phyloP scores from a whole-genome alignment of 1,140 invertebrate genomes.

The Aphidius ervi region DNA sequence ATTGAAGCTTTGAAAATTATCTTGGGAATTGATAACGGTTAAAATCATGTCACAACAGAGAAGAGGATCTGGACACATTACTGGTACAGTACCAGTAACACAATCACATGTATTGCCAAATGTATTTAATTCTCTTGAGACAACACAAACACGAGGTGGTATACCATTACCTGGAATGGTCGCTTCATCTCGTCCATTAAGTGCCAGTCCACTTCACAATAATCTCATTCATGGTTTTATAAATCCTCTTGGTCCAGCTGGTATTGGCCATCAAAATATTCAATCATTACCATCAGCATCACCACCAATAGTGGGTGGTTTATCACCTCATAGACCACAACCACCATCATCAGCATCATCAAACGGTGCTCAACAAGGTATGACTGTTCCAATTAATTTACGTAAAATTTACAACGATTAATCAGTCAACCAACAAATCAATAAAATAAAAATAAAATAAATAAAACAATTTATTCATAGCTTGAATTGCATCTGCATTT shows the following conservation, averaged over 20 bases:
- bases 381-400: slow-evolving; percentile 20
- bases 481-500: too few species aligned
- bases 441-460: too few species aligned
- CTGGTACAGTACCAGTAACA: slow-evolving; percentile 24
- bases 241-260: slow-evolving; percentile 44
- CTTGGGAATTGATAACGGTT: too few species aligned
- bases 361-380: slow-evolving; percentile 41
- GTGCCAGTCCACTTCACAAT: slow-evolving; percentile 33
- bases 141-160: slow-evolving; percentile 39
- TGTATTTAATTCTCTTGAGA: slow-evolving; percentile 33
- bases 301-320: slow-evolving; percentile 24
- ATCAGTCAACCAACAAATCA: too few species aligned
- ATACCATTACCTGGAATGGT: slow-evolving; percentile 49
- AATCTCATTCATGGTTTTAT: slow-evolving; percentile 45
- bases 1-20: too few species aligned
- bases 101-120: slow-evolving; percentile 16
- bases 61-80: slow-evolving; percentile 33
- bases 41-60: slow-evolving; percentile 35
- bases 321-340: slow-evolving; percentile 20
- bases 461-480: too few species aligned
- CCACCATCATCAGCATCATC: slow-evolving; percentile 16
- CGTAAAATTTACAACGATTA: background rate
- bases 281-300: slow-evolving; percentile 28
- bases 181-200: slow-evolving; percentile 29
- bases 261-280: slow-evolving; percentile 30